Percentiles rank a stretch among this genome's conserved stretches.
phyloP scores from a whole-genome alignment of 2,113 vertebrate genomes.

The Vimba vimba region DNA sequence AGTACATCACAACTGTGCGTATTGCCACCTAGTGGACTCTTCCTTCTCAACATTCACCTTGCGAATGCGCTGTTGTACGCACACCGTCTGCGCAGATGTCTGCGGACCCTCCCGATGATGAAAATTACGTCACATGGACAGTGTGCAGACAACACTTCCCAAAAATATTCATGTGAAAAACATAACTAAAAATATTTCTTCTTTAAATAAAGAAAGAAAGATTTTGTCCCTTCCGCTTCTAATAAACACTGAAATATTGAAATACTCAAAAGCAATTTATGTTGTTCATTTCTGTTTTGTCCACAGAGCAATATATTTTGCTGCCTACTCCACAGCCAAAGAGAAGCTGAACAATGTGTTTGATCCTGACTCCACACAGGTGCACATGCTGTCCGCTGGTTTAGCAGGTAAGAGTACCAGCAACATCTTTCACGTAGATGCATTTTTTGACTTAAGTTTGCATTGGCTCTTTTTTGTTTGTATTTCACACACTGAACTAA shows the following conservation, averaged over 20 bases:
- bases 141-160: neutral
- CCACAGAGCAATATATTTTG: conserved; percentile 97
- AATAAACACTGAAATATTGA: neutral
- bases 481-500: conserved; percentile 53
- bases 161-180: neutral
- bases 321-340: conserved; percentile 95
- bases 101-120: no score
- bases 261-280: neutral
- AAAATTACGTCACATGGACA: no score
- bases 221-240: neutral
- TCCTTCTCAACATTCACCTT: no score
- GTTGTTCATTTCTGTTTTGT: neutral
- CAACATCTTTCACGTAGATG: conserved; percentile 1
- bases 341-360: conserved; percentile 91
- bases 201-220: neutral
- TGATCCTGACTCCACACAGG: conserved; percentile 91
- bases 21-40: no score
- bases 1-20: no score
- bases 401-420: conserved; percentile 89
- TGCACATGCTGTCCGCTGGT: conserved; percentile 97
- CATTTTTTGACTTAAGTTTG: conserved; percentile 47
- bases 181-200: neutral
- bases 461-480: conserved; percentile 44
- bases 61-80: no score
- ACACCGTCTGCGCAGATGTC: no score